A percentile compares a stretch with the other conserved stretches of the same genome.
phyloP scores from a whole-genome alignment of 1,140 invertebrate species.

The Plodia interpunctella region DNA sequence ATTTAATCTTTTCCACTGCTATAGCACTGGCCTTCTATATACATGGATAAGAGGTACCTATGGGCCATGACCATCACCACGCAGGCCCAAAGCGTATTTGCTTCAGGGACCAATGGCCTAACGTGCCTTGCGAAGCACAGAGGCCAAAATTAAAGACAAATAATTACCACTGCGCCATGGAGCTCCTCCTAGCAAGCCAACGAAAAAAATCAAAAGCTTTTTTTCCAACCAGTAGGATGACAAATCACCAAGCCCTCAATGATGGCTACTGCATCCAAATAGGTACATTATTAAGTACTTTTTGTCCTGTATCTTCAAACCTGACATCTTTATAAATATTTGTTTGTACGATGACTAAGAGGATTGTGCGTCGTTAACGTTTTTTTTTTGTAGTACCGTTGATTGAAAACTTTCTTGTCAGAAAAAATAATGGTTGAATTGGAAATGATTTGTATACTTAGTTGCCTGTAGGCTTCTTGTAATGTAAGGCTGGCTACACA shows the following conservation, averaged over 20 bases:
- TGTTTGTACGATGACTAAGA: slow-evolving; percentile 36
- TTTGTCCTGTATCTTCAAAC: slow-evolving; percentile 25
- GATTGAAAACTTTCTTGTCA: slow-evolving; percentile 27
- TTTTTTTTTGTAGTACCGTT: slow-evolving; percentile 28
- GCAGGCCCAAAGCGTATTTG: no score
- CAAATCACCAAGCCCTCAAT: background rate
- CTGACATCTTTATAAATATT: slow-evolving; percentile 47
- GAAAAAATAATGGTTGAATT: background rate
- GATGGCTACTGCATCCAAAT: background rate
- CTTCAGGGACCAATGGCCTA: no score
- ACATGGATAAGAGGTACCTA: no score
- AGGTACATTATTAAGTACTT: slow-evolving; percentile 19
- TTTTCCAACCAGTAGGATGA: background rate
- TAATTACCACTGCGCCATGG: no score
- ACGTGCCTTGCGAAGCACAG: no score
- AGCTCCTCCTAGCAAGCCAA: no score
- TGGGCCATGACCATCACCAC: no score
- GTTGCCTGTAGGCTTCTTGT: background rate
- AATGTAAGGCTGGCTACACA: no score
- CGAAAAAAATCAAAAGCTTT: background rate
- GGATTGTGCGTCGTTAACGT: slow-evolving; percentile 23
- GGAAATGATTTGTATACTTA: background rate
- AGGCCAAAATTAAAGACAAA: no score
- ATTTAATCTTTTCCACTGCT: no score
- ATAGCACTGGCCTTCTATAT: no score